phyloP scores from a whole-genome alignment of 2,113 vertebrate genomes.

The Heliornis fulica region DNA sequence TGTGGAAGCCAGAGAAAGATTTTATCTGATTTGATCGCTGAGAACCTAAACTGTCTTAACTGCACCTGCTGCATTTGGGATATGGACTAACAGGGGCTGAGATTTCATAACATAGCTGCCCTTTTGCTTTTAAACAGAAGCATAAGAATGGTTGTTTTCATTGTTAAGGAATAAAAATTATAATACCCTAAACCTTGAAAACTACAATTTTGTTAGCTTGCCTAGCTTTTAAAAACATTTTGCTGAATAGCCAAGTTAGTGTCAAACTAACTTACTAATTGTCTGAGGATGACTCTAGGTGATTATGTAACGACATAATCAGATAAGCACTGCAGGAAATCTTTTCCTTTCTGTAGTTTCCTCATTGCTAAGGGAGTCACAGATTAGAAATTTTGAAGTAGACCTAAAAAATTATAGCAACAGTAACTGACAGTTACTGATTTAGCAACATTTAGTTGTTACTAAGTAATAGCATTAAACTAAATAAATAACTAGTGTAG shows the following conservation, averaged over 20 bases:
- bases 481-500: too few relatives aligned
- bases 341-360: neutral
- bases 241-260: neutral
- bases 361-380: neutral
- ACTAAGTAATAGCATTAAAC: too few relatives aligned
- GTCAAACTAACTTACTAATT: neutral
- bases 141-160: neutral
- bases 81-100: neutral
- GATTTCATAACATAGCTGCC: neutral
- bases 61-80: neutral
- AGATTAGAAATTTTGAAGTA: neutral
- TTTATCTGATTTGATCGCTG: neutral
- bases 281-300: neutral
- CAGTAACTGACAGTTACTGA: too few relatives aligned
- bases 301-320: neutral
- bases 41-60: neutral
- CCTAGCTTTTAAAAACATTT: neutral
- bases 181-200: neutral
- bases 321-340: neutral
- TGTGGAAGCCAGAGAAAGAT: neutral
- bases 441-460: too few relatives aligned
- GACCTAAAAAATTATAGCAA: neutral
- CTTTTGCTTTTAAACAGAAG: neutral
- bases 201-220: neutral
- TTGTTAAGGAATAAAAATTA: neutral